These are phyloP conservation scores for Agrypnus murinus DNA, from an alignment of 2,888 invertebrate species.

Conservation along the genomic window DNA sequence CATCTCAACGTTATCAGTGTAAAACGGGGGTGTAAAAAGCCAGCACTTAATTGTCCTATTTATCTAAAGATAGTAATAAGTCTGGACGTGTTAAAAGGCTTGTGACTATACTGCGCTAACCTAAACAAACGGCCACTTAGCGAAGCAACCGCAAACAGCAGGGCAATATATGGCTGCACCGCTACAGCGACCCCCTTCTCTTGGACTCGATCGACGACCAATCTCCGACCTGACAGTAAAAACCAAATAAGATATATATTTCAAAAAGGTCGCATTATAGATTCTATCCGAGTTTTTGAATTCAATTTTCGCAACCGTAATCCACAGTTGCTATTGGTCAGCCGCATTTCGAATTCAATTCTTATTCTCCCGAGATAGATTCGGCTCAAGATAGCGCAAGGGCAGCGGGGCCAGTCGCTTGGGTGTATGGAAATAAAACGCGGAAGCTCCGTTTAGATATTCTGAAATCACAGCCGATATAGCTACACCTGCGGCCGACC, in stretches of 20 bases:
- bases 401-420: slow-evolving; percentile 62
- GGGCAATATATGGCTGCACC: slow-evolving; percentile 61
- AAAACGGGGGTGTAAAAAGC: slow-evolving; percentile 36
- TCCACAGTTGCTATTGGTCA: slow-evolving; percentile 71
- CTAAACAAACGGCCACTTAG: slow-evolving; percentile 71
- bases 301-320: slow-evolving; percentile 72
- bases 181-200: slow-evolving; percentile 43
- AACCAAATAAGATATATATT: slow-evolving; percentile 63
- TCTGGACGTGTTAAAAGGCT: slow-evolving; percentile 70
- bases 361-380: slow-evolving; percentile 70
- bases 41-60: slow-evolving; percentile 55
- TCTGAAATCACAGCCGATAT: slow-evolving; percentile 70
- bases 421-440: slow-evolving; percentile 69
- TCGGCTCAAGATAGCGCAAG: slow-evolving; percentile 63
- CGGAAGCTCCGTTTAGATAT: slow-evolving; percentile 66
- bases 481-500: slow-evolving; percentile 67
- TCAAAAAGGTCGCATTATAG: slow-evolving; percentile 67
- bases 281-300: slow-evolving; percentile 72
- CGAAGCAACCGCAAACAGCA: slow-evolving; percentile 68
- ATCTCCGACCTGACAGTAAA: slow-evolving; percentile 61
- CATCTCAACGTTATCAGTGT: slow-evolving; percentile 51
- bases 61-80: slow-evolving; percentile 67
- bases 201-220: slow-evolving; percentile 53
- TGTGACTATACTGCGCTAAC: slow-evolving; percentile 61
- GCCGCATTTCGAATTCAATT: slow-evolving; percentile 72